These are phyloP conservation scores for Deroplatys truncata DNA, from an alignment of 2,888 invertebrate species.

Conservation along the genomic window DNA sequence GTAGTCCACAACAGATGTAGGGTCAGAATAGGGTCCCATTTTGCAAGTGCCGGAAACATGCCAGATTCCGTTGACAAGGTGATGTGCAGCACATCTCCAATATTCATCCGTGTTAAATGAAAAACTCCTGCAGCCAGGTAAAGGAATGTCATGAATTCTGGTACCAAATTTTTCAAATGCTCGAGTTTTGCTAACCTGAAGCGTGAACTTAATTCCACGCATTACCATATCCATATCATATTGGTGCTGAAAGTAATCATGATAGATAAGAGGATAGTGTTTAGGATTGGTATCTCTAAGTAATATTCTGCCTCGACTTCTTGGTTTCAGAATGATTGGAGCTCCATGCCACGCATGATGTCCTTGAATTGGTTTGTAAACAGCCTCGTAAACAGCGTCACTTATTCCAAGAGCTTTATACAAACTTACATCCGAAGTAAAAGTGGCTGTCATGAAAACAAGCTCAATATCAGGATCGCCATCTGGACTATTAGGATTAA, in stretches of 20 bases:
- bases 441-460: not conserved
- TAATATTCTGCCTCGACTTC: slow-evolving; percentile 62
- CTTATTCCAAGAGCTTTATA: slow-evolving; percentile 40
- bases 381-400: slow-evolving; percentile 43
- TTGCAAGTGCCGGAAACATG: slow-evolving; percentile 43
- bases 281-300: slow-evolving; percentile 60
- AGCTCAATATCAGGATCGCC: not conserved
- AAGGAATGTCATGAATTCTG: slow-evolving; percentile 68
- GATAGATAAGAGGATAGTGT: slow-evolving; percentile 71
- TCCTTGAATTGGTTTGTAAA: slow-evolving; percentile 46
- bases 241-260: slow-evolving; percentile 79
- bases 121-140: slow-evolving; percentile 76
- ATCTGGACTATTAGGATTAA: slow-evolving; percentile 45
- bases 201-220: slow-evolving; percentile 35
- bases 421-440: slow-evolving; percentile 26
- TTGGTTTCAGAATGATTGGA: slow-evolving; percentile 62
- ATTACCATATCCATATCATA: slow-evolving; percentile 39
- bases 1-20: slow-evolving; percentile 23
- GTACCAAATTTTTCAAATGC: slow-evolving; percentile 80
- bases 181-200: slow-evolving; percentile 65
- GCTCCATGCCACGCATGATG: slow-evolving; percentile 47
- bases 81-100: slow-evolving; percentile 78
- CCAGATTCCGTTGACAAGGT: slow-evolving; percentile 65
- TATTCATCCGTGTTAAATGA: slow-evolving; percentile 73
- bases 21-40: slow-evolving; percentile 1